Evolutionary conservation across 1,140 invertebrate species (phyloP).

Genomic region (Cyclina sinensis): DNA sequence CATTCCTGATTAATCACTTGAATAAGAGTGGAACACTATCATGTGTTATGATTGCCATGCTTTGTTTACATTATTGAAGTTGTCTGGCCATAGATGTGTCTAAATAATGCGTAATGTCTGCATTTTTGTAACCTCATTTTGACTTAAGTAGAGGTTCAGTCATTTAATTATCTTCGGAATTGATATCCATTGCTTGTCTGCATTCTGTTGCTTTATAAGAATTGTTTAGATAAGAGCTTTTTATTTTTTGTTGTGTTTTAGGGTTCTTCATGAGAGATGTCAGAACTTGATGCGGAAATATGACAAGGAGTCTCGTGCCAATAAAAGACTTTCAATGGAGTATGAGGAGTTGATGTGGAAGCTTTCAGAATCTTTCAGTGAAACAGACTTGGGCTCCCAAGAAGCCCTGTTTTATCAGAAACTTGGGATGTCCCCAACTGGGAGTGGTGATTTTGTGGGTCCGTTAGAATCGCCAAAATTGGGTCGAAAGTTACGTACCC

Average conservation of each 20-base stretch:
- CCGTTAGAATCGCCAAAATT: constrained; percentile 62
- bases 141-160: too few relatives aligned
- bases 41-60: too few relatives aligned
- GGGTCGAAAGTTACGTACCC: constrained; percentile 53
- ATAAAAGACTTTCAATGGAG: constrained; percentile 91
- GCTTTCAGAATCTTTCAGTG: constrained; percentile 87
- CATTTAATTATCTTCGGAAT: too few relatives aligned
- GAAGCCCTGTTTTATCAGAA: constrained; percentile 76
- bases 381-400: constrained; percentile 72
- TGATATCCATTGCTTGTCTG: too few relatives aligned
- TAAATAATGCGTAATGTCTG: too few relatives aligned
- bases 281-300: constrained; percentile 84
- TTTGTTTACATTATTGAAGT: too few relatives aligned
- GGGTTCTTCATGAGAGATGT: constrained; percentile 82
- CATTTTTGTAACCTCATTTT: too few relatives aligned
- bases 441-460: constrained; percentile 11
- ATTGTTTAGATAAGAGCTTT: too few relatives aligned
- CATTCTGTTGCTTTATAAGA: too few relatives aligned
- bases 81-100: too few relatives aligned
- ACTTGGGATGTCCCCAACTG: constrained; percentile 73
- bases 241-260: constrained; percentile 30
- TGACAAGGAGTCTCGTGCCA: constrained; percentile 90
- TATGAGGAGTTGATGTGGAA: constrained; percentile 96
- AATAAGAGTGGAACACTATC: too few relatives aligned
- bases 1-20: too few relatives aligned